Base-by-base conservation (phyloP, 2,888 invertebrate genomes). In the Mythimna loreyi region DNA sequence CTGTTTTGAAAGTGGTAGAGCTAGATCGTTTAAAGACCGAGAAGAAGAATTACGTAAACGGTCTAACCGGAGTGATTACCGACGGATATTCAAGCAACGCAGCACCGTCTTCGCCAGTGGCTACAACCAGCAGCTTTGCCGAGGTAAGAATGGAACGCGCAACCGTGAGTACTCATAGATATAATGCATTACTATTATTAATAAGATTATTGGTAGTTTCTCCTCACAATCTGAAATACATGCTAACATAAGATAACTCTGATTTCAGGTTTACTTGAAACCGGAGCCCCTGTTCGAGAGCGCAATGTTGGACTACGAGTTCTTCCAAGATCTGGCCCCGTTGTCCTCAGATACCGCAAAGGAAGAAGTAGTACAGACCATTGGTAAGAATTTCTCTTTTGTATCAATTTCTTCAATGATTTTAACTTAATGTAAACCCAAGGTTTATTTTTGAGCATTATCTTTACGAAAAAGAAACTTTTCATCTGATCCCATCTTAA, bases 271-370 rank as follows among this genome's bases (percentile, higher is more conserved):
- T 85, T 92, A 86, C 90, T 91, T 93, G 93, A 95, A 95, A 92
- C 83, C 91, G 92, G 96, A 96, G 89, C 92, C 92, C 74, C 85
- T 87, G 86, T 89, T 88, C 92, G 93, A 92, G 90, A 90, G 87
- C 90, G 90, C 90, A 89, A 96, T 96, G 96, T 92, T 91, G 94
- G 94, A 96, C 94, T 96, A 94, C 96, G 97, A 97, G 93, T 96
- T 97, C 94, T 97, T 97, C 96, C 97, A 97, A 96, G 97, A 97
- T 94, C 96, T 97, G 92, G 96, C 95, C 89, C 93, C 93, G 85
- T 97, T 96, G 96, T 97, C 96, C 92, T 95, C 92, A 89, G 92
- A 90, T 90, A 95, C 92, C 92, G 94, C 91, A 90, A 96, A 92
- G 94, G 94, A 92, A 91, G 94, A 92, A 92, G 92, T 86, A 91